phyloP scores from a whole-genome alignment of 2,797 vertebrate genomes.

The Carcharodon carcharias region DNA sequence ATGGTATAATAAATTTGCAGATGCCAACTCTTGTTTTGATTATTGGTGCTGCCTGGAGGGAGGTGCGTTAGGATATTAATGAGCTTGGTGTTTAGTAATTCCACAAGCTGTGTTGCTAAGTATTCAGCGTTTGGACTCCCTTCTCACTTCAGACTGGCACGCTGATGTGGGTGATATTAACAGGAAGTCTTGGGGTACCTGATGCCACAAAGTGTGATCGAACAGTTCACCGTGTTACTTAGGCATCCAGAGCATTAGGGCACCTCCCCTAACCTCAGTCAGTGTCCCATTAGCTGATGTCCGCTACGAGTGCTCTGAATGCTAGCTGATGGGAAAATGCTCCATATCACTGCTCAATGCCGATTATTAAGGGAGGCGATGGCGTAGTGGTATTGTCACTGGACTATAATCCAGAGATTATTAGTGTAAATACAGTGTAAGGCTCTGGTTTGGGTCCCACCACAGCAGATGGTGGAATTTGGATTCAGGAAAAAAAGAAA shows the following conservation, averaged over 20 bases:
- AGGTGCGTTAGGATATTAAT: neutral
- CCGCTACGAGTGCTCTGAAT: neutral
- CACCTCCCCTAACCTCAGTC: neutral
- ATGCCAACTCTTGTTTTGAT: slow-evolving; percentile 15
- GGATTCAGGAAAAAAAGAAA: no score
- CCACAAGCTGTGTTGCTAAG: neutral
- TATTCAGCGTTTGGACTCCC: neutral
- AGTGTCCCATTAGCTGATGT: neutral
- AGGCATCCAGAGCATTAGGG: neutral
- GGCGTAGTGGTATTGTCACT: no score
- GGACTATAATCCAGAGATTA: no score
- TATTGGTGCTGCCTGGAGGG: neutral
- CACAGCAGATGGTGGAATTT: no score
- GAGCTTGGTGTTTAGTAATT: neutral
- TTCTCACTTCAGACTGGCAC: neutral
- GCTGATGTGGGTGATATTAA: neutral
- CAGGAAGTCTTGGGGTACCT: no score
- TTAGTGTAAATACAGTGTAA: neutral
- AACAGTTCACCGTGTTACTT: neutral
- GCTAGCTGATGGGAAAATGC: neutral
- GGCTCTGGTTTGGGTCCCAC: neutral
- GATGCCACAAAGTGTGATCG: neutral
- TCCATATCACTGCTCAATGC: neutral
- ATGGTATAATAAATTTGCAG: slow-evolving; percentile 16
- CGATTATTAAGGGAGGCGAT: neutral